Evolutionary conservation across 2,797 vertebrate genomes (phyloP), one percentile per base, ranked within the genome.

Genomic region (Ptychadena robeensis): DNA sequence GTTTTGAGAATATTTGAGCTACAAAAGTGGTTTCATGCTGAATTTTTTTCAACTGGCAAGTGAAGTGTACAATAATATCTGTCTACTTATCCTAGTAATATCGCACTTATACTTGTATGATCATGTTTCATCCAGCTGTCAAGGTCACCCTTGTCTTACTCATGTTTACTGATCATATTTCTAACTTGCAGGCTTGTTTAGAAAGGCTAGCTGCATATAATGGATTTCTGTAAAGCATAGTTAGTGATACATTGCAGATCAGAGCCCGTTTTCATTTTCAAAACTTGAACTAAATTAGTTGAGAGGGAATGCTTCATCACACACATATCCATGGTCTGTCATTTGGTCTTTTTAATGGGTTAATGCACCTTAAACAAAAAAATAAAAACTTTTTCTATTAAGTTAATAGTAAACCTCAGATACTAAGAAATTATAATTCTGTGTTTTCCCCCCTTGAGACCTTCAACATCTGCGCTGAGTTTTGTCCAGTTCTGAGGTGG

Each of bases 141-240:
- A 77, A 77, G 59, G 74, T 66, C 74, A 77, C 61, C 74, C 14
- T 64, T 61, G 64, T 66, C 74, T 44, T 31, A 38, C 15, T 48
- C 61, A 22, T 22, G 30, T 34, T 15, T n/a, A 18, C 12, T 35
- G 59, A 7, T 28, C 9, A 28, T 61, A 61, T 61, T 61, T 61
- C 59, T 61, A 1, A 61, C 25, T 25, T 27, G 25, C n/a, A 9
- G 27, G 25, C 10, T 61, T 61, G 59, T 28, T 61, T 61, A 10
- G 27, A 2, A 61, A 10, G 25, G 0, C 25, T 6, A 22, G 44
- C 18, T 53, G 18, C 0, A 1, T 18, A 53, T 22, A 53, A 53
- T 53, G 44, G 6, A 15, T 53, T 53, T 53, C 18, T 53, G 44
- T 53, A 53, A 53, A 53, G 40, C 40, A 4, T 18, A 22, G 44